A percentile compares a stretch with the other conserved stretches of the same genome.
Evolutionary conservation across 2,113 vertebrate genomes (phyloP).

Genomic region (Mobula birostris): DNA sequence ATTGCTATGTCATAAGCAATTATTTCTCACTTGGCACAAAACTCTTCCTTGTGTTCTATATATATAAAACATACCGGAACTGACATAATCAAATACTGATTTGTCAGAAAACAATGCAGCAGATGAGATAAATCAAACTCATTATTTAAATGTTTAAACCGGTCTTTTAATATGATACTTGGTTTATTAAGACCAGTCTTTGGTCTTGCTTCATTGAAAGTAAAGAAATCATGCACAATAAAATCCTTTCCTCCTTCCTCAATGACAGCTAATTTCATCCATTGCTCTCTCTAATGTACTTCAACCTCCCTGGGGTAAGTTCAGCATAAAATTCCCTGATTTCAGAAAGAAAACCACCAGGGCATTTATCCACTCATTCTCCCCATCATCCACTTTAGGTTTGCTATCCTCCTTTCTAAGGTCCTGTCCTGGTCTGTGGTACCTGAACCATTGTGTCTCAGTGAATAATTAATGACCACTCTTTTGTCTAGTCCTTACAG

Average conservation of each 20-base stretch:
- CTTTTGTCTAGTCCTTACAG: background rate
- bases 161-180: background rate
- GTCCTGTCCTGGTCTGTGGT: background rate
- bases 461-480: background rate
- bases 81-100: background rate
- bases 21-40: background rate
- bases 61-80: background rate
- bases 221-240: background rate
- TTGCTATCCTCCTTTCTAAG: background rate
- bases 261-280: background rate
- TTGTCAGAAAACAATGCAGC: background rate
- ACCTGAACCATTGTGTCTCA: background rate
- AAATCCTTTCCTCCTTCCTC: background rate
- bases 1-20: background rate
- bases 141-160: background rate
- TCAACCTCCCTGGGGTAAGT: background rate
- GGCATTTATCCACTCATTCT: background rate
- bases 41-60: background rate
- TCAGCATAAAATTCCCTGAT: background rate
- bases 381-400: background rate
- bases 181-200: background rate
- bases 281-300: background rate
- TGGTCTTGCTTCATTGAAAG: background rate
- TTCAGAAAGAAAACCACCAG: background rate
- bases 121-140: background rate